These are phyloP conservation scores for Tetraneura akinire DNA, from an alignment of 1,140 invertebrate genomes.

Conservation along the genomic window DNA sequence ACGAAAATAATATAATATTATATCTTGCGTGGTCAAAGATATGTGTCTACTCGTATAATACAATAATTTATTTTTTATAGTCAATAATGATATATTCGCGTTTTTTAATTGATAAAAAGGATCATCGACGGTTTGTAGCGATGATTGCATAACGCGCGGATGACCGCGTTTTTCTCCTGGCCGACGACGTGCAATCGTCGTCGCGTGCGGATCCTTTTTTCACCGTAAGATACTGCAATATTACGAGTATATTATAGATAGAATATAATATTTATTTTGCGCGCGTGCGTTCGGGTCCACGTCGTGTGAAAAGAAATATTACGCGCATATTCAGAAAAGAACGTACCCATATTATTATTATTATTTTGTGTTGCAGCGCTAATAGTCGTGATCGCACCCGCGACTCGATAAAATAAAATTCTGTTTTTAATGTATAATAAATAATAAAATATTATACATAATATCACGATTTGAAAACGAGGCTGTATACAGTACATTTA, in stretches of 20 bases:
- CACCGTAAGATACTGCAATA: neutral
- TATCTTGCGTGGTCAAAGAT: neutral
- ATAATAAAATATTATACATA: neutral
- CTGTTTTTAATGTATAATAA: neutral
- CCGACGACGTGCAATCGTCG: too few relatives aligned
- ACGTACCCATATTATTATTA: too few relatives aligned
- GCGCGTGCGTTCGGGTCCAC: neutral
- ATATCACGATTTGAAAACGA: neutral
- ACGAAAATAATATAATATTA: too few relatives aligned
- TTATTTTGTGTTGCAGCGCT: neutral
- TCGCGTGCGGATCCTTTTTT: too few relatives aligned
- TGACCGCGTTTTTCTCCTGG: too few relatives aligned
- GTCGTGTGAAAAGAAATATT: neutral
- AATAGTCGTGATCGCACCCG: conserved; percentile 15
- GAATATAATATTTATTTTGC: neutral
- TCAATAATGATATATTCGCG: neutral
- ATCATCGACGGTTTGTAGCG: too few relatives aligned
- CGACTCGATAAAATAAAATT: conserved; percentile 30
- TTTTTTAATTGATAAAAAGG: neutral
- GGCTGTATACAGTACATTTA: too few relatives aligned
- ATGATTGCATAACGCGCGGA: too few relatives aligned
- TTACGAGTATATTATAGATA: neutral
- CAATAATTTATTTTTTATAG: neutral
- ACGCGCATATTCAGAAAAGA: too few relatives aligned
- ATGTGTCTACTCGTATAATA: neutral